Conservation (phyloP, 2,888 invertebrate genomes). For the Laspeyria flexula region DNA sequence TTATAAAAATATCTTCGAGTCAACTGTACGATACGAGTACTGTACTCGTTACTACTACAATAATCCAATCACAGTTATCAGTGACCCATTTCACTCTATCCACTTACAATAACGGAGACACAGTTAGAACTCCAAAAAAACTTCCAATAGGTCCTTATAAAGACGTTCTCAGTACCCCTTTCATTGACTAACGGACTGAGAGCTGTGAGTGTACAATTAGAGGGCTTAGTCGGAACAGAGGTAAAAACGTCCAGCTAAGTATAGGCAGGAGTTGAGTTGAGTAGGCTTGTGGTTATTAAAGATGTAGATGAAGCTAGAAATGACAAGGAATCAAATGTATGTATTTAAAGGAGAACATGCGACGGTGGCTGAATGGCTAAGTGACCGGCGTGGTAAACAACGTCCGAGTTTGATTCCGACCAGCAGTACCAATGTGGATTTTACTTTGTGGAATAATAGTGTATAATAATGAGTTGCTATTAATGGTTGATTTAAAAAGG, state of each 20-base stretch:
- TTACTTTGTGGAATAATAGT: too few species aligned
- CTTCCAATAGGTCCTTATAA: constrained; percentile 50
- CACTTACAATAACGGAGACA: constrained; percentile 28
- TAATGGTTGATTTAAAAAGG: too few species aligned
- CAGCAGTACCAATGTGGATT: too few species aligned
- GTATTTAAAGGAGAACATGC: too few species aligned
- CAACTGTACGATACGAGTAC: too few species aligned
- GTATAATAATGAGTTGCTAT: too few species aligned
- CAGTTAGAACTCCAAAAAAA: constrained; percentile 60
- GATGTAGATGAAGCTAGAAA: constrained; percentile 19
- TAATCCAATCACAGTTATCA: constrained; percentile 8
- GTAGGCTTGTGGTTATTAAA: constrained; percentile 5
- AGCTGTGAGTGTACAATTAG: constrained; percentile 57
- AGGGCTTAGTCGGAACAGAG: constrained; percentile 12
- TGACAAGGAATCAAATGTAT: neutral
- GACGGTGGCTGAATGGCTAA: too few species aligned
- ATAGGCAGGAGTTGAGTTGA: constrained; percentile 19
- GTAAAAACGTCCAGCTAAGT: constrained; percentile 38
- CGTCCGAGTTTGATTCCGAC: too few species aligned
- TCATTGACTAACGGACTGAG: constrained; percentile 60
- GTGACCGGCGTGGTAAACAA: too few species aligned
- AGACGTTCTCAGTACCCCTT: constrained; percentile 55
- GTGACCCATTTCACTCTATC: constrained; percentile 31
- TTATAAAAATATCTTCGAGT: too few species aligned
- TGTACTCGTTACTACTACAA: too few species aligned